Base-by-base conservation (phyloP, 2,888 invertebrate genomes). In the Cryptophagus acutangulus region DNA sequence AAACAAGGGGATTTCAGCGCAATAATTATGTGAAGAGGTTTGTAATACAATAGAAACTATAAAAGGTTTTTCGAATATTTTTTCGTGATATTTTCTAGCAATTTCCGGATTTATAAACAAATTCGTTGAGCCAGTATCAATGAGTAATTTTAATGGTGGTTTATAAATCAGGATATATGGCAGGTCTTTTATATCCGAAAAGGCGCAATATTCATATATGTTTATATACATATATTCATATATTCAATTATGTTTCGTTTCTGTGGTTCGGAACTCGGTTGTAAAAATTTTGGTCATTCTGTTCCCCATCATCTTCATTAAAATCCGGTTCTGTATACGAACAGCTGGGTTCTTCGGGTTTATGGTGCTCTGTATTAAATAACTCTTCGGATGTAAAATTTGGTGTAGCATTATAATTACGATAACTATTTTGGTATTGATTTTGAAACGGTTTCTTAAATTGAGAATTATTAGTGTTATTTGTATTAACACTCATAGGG, bases 381-480 rank as follows among this genome's bases (percentile, higher is more conserved):
- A 20, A 20, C 9, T 20, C 30, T 29, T 29, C 30, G 13, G 30
- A 29, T 6, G 10, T 29, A 29, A 12, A 12, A 29, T 29, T 29
- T 20, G 24, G 24, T 8, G 6, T 20, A 8, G 6, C 6, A 20
- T 20, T 20, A 20, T 20, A 8, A n/a, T 20, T 20, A 8, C 24
- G n/a, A n/a, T 20, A 20, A 29, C 8, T 10, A 29, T 29, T 29
- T 6, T 12, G 30, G 10, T 29, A 29, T 12, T 29, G 30, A 29
- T 10, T 10, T 10, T n/a, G n/a, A 9, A n/a, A n/a, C n/a, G n/a
- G n/a, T n/a, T n/a, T n/a, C n/a, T n/a, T n/a, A n/a, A n/a, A 8
- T 10, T 29, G n/a, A 8, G n/a, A 12, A 29, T 29, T 29, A 6
- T 8, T 29, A 29, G 6, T 29, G 6, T 12, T 5, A 29, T 8